phyloP scores from a whole-genome alignment of 1,140 invertebrate species.

The Zaprionus taronus region DNA sequence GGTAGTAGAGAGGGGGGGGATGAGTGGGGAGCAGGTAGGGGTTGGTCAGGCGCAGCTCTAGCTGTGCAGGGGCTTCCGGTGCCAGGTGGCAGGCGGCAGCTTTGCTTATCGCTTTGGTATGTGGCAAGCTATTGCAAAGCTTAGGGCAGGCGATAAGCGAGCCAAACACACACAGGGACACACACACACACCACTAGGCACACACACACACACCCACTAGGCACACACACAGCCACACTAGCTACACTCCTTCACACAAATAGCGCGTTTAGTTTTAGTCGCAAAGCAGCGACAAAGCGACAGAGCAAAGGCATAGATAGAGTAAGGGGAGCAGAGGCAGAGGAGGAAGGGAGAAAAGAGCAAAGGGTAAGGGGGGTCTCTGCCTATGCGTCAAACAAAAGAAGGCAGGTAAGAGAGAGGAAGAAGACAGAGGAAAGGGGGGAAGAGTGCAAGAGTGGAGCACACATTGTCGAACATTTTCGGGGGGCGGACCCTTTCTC shows the following conservation, averaged over 20 bases:
- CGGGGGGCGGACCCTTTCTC: background rate
- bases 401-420: slow-evolving; percentile 31
- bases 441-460: background rate
- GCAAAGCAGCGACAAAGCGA: slow-evolving; percentile 1
- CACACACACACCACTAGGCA: slow-evolving; percentile 8
- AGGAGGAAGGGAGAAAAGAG: background rate
- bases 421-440: slow-evolving; percentile 17
- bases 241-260: background rate
- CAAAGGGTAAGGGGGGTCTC: background rate
- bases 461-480: background rate
- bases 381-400: slow-evolving; percentile 29
- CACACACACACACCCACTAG: slow-evolving; percentile 3
- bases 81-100: slow-evolving; percentile 24
- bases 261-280: background rate
- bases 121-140: slow-evolving; percentile 63
- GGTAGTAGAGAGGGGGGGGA: too few species aligned
- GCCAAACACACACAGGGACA: slow-evolving; percentile 18
- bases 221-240: background rate
- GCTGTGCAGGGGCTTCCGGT: background rate
- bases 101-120: slow-evolving; percentile 47
- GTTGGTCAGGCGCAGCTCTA: background rate
- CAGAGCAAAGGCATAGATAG: background rate
- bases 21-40: too few species aligned
- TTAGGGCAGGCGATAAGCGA: slow-evolving; percentile 52
- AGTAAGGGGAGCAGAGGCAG: background rate